Percentiles rank a stretch among this genome's conserved stretches.
Conservation (phyloP, 2,888 invertebrate genomes). For the Leptogaster cylindrica region DNA sequence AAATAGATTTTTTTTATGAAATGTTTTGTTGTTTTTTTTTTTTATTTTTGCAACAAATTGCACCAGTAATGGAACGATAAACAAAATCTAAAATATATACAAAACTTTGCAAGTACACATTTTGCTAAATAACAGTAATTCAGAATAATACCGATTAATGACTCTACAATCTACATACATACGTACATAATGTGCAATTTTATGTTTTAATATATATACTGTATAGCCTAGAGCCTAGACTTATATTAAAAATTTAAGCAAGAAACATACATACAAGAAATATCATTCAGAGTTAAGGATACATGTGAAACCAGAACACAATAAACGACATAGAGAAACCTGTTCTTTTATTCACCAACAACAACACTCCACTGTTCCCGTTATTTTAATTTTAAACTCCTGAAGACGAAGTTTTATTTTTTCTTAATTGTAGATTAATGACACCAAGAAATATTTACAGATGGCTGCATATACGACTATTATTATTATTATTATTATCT, state of each 20-base stretch:
- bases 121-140: too few relatives aligned
- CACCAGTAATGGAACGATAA: too few relatives aligned
- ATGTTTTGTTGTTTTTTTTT: too few relatives aligned
- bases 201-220: conserved; percentile 6
- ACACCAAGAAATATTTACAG: too few relatives aligned
- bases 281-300: conserved; percentile 33
- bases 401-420: conserved; percentile 29
- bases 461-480: too few relatives aligned
- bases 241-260: conserved; percentile 22
- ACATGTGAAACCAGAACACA: conserved; percentile 37
- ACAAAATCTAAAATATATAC: too few relatives aligned
- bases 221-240: not conserved
- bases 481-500: too few relatives aligned
- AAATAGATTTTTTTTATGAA: too few relatives aligned
- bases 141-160: too few relatives aligned
- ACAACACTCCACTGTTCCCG: conserved; percentile 26
- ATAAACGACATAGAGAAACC: conserved; percentile 36
- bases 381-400: conserved; percentile 26
- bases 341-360: conserved; percentile 36
- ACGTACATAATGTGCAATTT: conserved; percentile 7
- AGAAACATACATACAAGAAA: conserved; percentile 30
- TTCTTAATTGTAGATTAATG: too few relatives aligned
- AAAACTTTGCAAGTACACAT: too few relatives aligned
- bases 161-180: not conserved
- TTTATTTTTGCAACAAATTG: too few relatives aligned